Conservation (phyloP, 2,113 vertebrate species). For the Dipodomys merriami region DNA sequence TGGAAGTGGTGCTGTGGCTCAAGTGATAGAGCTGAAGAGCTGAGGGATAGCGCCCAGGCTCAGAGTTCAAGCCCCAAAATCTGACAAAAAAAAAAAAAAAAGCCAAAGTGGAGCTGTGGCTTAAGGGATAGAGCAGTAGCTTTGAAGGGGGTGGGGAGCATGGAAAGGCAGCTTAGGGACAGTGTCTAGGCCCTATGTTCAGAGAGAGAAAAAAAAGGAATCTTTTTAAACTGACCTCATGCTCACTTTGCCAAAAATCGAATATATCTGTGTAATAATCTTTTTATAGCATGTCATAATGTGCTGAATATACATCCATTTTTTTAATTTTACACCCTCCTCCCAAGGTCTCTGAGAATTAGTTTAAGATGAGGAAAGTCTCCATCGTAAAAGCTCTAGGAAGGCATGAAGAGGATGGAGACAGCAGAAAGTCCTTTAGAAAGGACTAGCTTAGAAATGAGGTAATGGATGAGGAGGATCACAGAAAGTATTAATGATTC, state of each 20-base stretch:
- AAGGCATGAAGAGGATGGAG: background rate
- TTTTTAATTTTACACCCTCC: conserved; percentile 4
- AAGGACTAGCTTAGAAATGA: background rate
- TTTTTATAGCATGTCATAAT: background rate
- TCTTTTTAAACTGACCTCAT: background rate
- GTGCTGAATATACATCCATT: background rate
- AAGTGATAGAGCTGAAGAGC: too few species aligned
- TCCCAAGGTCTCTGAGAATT: background rate
- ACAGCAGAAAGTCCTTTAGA: background rate
- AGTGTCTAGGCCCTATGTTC: background rate
- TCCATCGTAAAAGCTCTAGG: background rate
- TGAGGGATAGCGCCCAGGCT: too few species aligned
- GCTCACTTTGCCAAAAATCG: conserved; percentile 16
- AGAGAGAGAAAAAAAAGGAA: too few species aligned
- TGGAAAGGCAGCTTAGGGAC: too few species aligned
- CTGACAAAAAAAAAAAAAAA: too few species aligned
- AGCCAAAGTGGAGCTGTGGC: too few species aligned
- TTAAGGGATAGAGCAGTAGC: too few species aligned
- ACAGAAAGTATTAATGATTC: conserved; percentile 14
- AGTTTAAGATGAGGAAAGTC: background rate
- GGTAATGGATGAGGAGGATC: background rate
- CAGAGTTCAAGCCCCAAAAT: too few species aligned
- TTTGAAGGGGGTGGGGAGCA: too few species aligned
- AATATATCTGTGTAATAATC: background rate
- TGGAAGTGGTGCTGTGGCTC: too few species aligned